These are phyloP conservation scores for Rhyzopertha dominica DNA, from an alignment of 1,140 invertebrate species.

Conservation along the genomic window DNA sequence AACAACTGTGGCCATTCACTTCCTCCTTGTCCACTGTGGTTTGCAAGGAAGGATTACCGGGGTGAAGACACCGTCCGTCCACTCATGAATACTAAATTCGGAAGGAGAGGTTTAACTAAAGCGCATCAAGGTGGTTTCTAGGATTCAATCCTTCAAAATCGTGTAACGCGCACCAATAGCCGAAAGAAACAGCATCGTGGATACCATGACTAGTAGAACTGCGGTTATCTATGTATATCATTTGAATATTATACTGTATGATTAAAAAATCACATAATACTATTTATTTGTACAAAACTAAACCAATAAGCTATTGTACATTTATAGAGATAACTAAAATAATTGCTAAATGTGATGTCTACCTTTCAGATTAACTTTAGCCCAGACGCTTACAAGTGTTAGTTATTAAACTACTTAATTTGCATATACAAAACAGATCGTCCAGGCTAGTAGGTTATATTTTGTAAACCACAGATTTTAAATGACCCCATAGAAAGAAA, in stretches of 20 bases:
- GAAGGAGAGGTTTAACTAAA: slow-evolving; percentile 20
- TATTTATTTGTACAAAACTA: too few species aligned
- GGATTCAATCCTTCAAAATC: not conserved
- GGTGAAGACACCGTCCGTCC: slow-evolving; percentile 10
- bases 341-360: too few species aligned
- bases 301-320: too few species aligned
- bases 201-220: not conserved
- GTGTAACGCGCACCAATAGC: not conserved
- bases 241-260: not conserved
- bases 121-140: not conserved
- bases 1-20: slow-evolving; percentile 20
- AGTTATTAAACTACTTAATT: too few species aligned
- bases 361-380: too few species aligned
- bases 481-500: too few species aligned
- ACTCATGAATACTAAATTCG: slow-evolving; percentile 22
- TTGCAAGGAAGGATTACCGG: slow-evolving; percentile 12
- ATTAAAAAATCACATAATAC: not conserved
- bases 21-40: slow-evolving; percentile 11
- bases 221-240: not conserved
- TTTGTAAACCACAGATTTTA: too few species aligned
- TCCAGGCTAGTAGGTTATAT: too few species aligned
- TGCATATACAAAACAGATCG: too few species aligned
- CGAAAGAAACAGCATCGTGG: not conserved
- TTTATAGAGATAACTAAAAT: too few species aligned
- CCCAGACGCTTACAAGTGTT: too few species aligned